Percentiles rank a stretch among this genome's conserved stretches.
phyloP scores from a whole-genome alignment of 2,888 invertebrate species.

The Caenorhabditis sinica region DNA sequence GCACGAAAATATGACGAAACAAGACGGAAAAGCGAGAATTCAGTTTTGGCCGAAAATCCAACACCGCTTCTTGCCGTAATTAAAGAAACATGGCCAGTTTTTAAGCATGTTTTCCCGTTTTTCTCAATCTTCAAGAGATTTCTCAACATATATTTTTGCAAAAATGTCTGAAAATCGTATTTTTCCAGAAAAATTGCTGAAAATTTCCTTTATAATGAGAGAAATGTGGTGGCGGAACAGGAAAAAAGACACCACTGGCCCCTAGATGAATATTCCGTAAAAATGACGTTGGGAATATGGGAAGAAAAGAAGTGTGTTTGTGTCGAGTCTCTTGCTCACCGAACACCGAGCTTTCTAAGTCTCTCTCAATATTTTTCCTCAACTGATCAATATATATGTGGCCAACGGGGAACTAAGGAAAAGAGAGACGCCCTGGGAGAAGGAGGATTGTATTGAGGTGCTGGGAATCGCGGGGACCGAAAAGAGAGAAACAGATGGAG shows the following conservation, averaged over 20 bases:
- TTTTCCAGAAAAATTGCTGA: background rate
- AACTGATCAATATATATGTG: conserved; percentile 30
- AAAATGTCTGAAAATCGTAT: background rate
- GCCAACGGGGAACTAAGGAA: conserved; percentile 19
- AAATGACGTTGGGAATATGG: background rate
- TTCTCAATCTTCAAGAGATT: no score
- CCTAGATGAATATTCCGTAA: conserved; percentile 1
- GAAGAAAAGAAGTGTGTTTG: conserved; percentile 43
- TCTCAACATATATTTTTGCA: no score
- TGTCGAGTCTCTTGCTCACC: conserved; percentile 46
- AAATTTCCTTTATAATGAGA: no score
- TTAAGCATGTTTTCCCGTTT: no score
- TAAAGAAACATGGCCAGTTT: no score
- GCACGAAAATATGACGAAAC: no score
- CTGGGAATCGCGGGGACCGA: background rate
- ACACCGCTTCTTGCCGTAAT: no score
- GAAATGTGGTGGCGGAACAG: no score
- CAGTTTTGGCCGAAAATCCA: no score
- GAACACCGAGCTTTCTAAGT: conserved; percentile 48
- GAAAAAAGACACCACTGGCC: no score
- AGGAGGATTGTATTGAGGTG: conserved; percentile 48
- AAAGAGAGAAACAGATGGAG: conserved; percentile 4
- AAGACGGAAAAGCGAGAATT: no score
- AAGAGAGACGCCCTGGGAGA: background rate
- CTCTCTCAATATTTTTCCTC: conserved; percentile 11